Conservation (phyloP, 1,140 invertebrate genomes). For the Periplaneta americana region DNA sequence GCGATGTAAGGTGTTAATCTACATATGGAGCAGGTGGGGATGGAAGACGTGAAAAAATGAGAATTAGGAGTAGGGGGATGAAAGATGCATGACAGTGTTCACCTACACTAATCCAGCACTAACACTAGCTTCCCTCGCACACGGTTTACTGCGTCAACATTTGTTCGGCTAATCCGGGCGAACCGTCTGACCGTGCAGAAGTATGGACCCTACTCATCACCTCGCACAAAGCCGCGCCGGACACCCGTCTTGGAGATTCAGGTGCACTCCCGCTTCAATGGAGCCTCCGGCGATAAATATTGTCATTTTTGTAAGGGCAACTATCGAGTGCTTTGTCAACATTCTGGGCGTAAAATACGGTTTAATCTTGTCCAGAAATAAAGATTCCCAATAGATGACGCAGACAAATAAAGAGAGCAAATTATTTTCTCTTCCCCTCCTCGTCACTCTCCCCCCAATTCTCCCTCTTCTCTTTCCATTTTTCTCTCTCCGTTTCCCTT, state of each 20-base stretch:
- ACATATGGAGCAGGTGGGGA: not conserved
- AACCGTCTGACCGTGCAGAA: not conserved
- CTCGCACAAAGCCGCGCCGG: conserved; percentile 4
- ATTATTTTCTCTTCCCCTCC: too few relatives aligned
- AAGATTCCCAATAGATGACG: too few relatives aligned
- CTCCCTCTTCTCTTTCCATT: too few relatives aligned
- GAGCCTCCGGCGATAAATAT: too few relatives aligned
- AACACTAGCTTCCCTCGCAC: not conserved
- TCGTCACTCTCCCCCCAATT: too few relatives aligned
- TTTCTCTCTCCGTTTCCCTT: too few relatives aligned
- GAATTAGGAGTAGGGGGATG: not conserved
- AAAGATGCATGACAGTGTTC: not conserved
- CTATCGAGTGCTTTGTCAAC: too few relatives aligned
- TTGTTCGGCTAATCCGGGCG: conserved; percentile 13
- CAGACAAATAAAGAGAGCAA: too few relatives aligned
- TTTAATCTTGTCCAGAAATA: too few relatives aligned
- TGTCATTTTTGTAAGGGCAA: too few relatives aligned
- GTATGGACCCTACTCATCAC: conserved; percentile 13
- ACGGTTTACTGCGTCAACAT: conserved; percentile 15
- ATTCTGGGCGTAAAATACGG: too few relatives aligned
- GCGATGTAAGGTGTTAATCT: not conserved
- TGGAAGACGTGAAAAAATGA: not conserved
- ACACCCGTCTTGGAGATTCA: not conserved
- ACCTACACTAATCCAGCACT: not conserved
- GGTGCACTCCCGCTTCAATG: too few relatives aligned